Conservation (phyloP, 2,888 invertebrate species). For the Epistrophella euchroma region DNA sequence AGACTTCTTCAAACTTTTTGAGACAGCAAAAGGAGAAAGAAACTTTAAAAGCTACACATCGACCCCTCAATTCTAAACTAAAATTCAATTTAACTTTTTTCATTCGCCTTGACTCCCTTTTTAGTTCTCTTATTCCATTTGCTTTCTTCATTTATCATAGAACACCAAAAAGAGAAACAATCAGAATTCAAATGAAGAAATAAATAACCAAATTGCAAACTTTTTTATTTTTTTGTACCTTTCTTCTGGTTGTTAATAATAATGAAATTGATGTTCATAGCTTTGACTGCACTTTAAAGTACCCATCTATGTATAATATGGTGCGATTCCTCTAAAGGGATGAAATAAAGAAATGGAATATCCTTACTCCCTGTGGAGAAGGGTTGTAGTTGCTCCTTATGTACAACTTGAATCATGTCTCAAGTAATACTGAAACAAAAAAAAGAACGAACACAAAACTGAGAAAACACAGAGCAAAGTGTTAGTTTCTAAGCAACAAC, state of each 20-base stretch:
- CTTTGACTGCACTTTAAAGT: slow-evolving; percentile 71
- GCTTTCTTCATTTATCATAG: background rate
- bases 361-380: slow-evolving; percentile 69
- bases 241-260: slow-evolving; percentile 51
- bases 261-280: slow-evolving; percentile 64
- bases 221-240: background rate
- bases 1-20: background rate
- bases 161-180: slow-evolving; percentile 29
- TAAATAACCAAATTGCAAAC: slow-evolving; percentile 56
- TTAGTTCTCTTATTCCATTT: slow-evolving; percentile 9
- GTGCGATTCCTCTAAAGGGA: slow-evolving; percentile 26
- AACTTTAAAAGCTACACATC: background rate
- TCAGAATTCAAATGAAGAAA: slow-evolving; percentile 67
- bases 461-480: slow-evolving; percentile 38
- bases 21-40: background rate
- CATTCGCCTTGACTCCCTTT: slow-evolving; percentile 17
- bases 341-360: slow-evolving; percentile 33
- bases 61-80: background rate
- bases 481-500: slow-evolving; percentile 73
- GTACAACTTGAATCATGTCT: slow-evolving; percentile 52
- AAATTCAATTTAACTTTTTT: slow-evolving; percentile 43
- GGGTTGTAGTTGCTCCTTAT: slow-evolving; percentile 64
- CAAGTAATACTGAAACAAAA: slow-evolving; percentile 34
- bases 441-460: background rate
- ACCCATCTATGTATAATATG: background rate